These are phyloP conservation scores for Paracentrotus lividus DNA, from an alignment of 53 echinoderm and acorn worm species.

Conservation along the genomic window DNA sequence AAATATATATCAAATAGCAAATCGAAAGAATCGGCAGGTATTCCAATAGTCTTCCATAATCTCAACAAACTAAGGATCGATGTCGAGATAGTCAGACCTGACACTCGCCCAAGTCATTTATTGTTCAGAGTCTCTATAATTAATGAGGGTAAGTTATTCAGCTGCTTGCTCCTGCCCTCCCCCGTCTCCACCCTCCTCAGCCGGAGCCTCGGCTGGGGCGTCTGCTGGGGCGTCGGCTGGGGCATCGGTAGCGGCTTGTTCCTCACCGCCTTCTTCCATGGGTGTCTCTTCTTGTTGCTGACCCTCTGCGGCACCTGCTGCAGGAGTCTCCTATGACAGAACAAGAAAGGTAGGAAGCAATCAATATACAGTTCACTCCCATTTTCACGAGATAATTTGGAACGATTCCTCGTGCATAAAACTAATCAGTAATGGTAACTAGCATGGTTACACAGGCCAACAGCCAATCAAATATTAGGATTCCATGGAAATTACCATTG, in stretches of 20 bases:
- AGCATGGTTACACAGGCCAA: too few relatives aligned
- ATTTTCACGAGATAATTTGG: too few relatives aligned
- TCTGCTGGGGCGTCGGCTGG: background rate
- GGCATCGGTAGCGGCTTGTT: conserved; percentile 31
- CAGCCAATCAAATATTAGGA: too few relatives aligned
- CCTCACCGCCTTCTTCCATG: conserved; percentile 53
- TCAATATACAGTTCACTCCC: too few relatives aligned
- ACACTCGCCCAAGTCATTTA: too few relatives aligned
- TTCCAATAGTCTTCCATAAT: too few relatives aligned
- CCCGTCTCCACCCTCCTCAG: conserved; percentile 47
- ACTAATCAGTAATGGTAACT: too few relatives aligned
- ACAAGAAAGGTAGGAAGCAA: background rate
- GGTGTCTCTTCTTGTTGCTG: conserved; percentile 56
- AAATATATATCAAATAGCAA: background rate
- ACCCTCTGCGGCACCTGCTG: conserved; percentile 51
- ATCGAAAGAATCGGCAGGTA: background rate
- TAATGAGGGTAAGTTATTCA: background rate
- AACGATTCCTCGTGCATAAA: too few relatives aligned
- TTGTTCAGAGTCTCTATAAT: background rate
- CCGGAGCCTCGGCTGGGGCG: background rate
- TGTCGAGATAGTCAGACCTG: too few relatives aligned
- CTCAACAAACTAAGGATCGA: too few relatives aligned
- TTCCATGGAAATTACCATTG: too few relatives aligned
- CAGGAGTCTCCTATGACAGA: conserved; percentile 6
- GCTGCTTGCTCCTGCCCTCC: conserved; percentile 55